Evolutionary conservation across 1,140 invertebrate genomes (phyloP).

Genomic region (Doryteuthis pealeii): DNA sequence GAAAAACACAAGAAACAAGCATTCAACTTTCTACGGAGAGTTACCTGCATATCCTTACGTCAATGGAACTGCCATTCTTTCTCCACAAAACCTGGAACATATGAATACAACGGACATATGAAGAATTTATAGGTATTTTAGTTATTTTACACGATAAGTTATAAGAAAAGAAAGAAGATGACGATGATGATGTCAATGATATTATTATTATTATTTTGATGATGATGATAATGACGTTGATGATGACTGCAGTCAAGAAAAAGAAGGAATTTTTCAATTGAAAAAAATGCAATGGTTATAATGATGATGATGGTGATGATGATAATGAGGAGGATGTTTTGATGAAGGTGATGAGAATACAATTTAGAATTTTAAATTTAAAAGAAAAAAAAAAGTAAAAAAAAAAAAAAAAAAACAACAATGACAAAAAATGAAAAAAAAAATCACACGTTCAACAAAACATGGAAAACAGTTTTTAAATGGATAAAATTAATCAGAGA

Average conservation of each 20-base stretch:
- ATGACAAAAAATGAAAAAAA: no score
- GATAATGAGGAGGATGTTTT: no score
- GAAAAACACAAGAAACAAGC: constrained; percentile 6
- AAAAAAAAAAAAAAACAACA: no score
- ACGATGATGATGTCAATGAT: not conserved
- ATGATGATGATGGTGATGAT: no score
- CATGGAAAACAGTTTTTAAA: no score
- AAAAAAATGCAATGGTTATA: no score
- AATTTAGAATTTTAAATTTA: no score
- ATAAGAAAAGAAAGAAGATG: not conserved
- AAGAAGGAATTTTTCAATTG: not conserved
- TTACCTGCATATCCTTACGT: not conserved
- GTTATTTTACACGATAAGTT: not conserved
- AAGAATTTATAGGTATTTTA: not conserved
- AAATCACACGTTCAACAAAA: no score
- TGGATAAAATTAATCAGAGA: no score
- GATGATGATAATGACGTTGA: not conserved
- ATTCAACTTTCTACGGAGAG: constrained; percentile 6
- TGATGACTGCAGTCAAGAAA: not conserved
- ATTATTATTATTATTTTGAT: not conserved
- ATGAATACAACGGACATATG: constrained; percentile 5
- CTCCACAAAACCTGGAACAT: constrained; percentile 4
- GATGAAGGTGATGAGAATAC: no score
- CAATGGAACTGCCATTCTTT: constrained; percentile 6
- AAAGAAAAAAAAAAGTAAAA: no score